Conservation (phyloP, 2,113 vertebrate species). For the Phocoena phocoena region DNA sequence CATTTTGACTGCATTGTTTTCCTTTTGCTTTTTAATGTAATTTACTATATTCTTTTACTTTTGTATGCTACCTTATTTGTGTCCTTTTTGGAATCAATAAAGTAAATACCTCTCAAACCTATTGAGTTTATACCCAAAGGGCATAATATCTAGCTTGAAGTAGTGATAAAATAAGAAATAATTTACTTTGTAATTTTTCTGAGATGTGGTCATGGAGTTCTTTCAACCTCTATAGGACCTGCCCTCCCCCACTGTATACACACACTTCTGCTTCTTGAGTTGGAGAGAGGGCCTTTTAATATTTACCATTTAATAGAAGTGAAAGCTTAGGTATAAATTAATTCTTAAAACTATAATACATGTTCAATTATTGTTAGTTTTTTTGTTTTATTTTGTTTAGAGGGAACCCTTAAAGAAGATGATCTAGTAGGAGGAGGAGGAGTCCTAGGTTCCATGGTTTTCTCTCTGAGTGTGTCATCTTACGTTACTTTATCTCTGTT, state of each 20-base stretch:
- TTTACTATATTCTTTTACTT: slow-evolving; percentile 14
- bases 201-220: not conserved
- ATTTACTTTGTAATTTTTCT: slow-evolving; percentile 49
- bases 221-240: not conserved
- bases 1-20: slow-evolving; percentile 34
- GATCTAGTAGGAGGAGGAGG: not conserved
- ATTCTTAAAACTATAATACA: slow-evolving; percentile 17
- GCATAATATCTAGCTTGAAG: slow-evolving; percentile 15
- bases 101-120: not conserved
- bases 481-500: slow-evolving; percentile 4
- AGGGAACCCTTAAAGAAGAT: slow-evolving; percentile 6
- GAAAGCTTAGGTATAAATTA: not conserved
- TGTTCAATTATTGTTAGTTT: not conserved
- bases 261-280: not conserved
- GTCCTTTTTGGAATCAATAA: not conserved
- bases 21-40: slow-evolving; percentile 43
- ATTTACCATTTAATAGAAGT: slow-evolving; percentile 32
- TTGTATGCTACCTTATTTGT: slow-evolving; percentile 7
- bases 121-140: not conserved
- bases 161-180: slow-evolving; percentile 29
- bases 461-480: not conserved
- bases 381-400: slow-evolving; percentile 17
- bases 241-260: not conserved
- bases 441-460: not conserved
- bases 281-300: slow-evolving; percentile 16